Evolutionary conservation across 2,888 invertebrate genomes (phyloP).

Genomic region (Ennomos fuscantarius): DNA sequence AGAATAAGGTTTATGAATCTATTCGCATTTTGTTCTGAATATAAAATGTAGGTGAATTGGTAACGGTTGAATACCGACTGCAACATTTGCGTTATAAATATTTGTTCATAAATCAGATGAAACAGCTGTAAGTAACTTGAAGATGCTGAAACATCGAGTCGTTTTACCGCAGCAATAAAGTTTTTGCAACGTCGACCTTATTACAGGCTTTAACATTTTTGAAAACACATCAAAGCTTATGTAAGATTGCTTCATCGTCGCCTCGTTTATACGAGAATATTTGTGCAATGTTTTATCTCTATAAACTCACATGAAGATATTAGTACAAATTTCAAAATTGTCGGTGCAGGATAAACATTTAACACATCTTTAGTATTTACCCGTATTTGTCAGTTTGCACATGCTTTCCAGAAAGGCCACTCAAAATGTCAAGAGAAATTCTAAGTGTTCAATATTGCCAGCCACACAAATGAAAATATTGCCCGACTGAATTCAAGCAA

Average conservation of each 20-base stretch:
- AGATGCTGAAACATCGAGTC: conserved; percentile 23
- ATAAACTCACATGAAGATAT: not conserved
- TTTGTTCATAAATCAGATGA: conserved; percentile 23
- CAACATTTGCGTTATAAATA: conserved; percentile 11
- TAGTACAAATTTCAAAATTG: too few species aligned
- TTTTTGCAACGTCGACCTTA: conserved; percentile 37
- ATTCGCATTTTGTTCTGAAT: conserved; percentile 9
- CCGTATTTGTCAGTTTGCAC: too few species aligned
- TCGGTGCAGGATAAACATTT: too few species aligned
- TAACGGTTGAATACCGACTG: conserved; percentile 9
- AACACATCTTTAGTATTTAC: too few species aligned
- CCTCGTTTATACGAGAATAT: conserved; percentile 20
- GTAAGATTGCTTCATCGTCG: conserved; percentile 21
- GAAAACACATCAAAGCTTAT: conserved; percentile 36
- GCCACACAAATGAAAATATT: conserved; percentile 2
- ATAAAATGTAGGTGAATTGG: conserved; percentile 8
- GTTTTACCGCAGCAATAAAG: conserved; percentile 35
- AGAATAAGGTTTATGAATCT: conserved; percentile 22
- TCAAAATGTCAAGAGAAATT: conserved; percentile 10
- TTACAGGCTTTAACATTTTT: conserved; percentile 33
- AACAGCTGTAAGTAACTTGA: conserved; percentile 29
- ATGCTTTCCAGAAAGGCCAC: not conserved
- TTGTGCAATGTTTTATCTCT: conserved; percentile 16
- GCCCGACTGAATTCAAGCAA: conserved; percentile 10
- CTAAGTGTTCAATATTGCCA: conserved; percentile 6